Percentiles rank a stretch among this genome's conserved stretches.
phyloP scores from a whole-genome alignment of 2,888 invertebrate species.

The Noctua comes region DNA sequence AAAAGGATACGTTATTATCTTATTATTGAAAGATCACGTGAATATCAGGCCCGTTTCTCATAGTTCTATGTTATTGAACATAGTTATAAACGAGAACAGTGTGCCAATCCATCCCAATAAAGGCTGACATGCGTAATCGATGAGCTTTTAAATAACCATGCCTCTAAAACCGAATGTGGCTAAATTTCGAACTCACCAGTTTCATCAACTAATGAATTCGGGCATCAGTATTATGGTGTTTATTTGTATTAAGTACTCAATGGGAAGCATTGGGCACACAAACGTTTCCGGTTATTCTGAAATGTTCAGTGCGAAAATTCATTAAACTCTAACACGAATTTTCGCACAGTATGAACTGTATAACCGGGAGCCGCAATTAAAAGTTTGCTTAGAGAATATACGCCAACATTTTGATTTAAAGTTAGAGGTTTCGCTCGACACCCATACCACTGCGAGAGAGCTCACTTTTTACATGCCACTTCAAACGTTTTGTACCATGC shows the following conservation, averaged over 20 bases:
- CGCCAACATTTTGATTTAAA: conserved; percentile 87
- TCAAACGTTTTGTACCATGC: conserved; percentile 42
- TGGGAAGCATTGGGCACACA: conserved; percentile 66
- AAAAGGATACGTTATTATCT: conserved; percentile 40
- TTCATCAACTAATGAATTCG: conserved; percentile 54
- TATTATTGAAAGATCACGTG: conserved; percentile 42
- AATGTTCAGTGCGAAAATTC: conserved; percentile 82
- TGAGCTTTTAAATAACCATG: conserved; percentile 36
- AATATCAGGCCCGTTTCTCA: conserved; percentile 21
- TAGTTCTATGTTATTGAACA: conserved; percentile 10
- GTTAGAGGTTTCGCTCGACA: conserved; percentile 79
- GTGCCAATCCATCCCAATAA: conserved; percentile 13
- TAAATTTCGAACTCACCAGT: conserved; percentile 17
- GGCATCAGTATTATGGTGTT: conserved; percentile 56
- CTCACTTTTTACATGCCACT: conserved; percentile 68
- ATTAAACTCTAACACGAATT: conserved; percentile 86
- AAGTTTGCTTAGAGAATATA: conserved; percentile 85
- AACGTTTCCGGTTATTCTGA: conserved; percentile 74
- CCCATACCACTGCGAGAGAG: conserved; percentile 63
- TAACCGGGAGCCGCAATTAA: conserved; percentile 87
- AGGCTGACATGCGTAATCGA: conserved; percentile 14
- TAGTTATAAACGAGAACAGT: conserved; percentile 16
- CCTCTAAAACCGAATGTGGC: conserved; percentile 34
- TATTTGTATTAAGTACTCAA: conserved; percentile 71
- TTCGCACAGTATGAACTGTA: conserved; percentile 82